Evolutionary conservation across 2,797 vertebrate species (phyloP).

Genomic region (Callimico goeldii): DNA sequence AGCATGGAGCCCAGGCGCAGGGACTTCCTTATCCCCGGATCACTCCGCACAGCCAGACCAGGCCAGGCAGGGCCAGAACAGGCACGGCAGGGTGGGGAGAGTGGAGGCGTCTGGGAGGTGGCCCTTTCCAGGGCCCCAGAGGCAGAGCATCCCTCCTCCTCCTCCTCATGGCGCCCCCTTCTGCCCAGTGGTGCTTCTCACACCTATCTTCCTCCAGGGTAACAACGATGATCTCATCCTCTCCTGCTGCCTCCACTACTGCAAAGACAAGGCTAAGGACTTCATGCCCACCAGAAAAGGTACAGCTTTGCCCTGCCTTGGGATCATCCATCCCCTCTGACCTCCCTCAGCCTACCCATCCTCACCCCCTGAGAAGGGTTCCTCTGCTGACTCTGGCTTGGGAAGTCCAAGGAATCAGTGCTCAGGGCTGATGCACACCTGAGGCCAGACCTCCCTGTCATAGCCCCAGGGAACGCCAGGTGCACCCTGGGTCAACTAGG

Average conservation of each 20-base stretch:
- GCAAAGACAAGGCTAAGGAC: slow-evolving; percentile 98
- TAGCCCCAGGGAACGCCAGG: not conserved
- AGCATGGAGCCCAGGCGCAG: not conserved
- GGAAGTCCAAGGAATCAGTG: not conserved
- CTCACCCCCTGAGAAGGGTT: not conserved
- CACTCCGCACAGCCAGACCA: not conserved
- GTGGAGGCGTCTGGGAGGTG: not conserved
- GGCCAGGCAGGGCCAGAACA: not conserved
- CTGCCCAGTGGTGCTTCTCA: slow-evolving; percentile 60
- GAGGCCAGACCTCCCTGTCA: not conserved
- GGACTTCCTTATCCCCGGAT: not conserved
- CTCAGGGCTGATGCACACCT: not conserved
- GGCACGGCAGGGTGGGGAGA: not conserved
- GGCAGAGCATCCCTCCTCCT: not conserved
- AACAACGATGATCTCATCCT: slow-evolving; percentile 98
- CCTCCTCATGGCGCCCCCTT: slow-evolving; percentile 41
- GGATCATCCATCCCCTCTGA: not conserved
- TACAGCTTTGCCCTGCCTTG: slow-evolving; percentile 70
- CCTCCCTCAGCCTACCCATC: not conserved
- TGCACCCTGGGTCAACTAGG: not conserved
- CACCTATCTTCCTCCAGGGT: slow-evolving; percentile 87
- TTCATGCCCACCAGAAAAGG: slow-evolving; percentile 96
- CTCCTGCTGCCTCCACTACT: slow-evolving; percentile 98
- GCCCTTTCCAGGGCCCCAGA: not conserved
- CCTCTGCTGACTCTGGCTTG: not conserved